Percentiles rank a stretch among this genome's conserved stretches.
These are phyloP conservation scores for Aphelinus atriplicis DNA, from an alignment of 1,140 invertebrate genomes.

Conservation along the genomic window DNA sequence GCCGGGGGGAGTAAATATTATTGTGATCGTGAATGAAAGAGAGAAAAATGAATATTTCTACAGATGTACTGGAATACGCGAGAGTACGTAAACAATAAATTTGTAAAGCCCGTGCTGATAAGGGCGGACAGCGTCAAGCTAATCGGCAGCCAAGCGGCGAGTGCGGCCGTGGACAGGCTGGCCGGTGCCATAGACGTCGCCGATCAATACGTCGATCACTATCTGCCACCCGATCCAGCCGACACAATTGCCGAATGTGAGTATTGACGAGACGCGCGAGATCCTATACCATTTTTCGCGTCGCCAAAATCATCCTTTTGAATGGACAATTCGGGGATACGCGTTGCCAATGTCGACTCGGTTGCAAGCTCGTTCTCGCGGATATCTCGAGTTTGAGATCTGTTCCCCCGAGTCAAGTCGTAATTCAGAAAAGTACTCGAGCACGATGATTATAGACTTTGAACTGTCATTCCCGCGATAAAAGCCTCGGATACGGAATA, in stretches of 20 bases:
- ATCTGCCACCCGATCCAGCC: conserved; percentile 74
- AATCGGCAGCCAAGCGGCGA: conserved; percentile 76
- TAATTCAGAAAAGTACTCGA: no score
- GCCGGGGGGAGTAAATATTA: no score
- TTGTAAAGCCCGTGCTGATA: conserved; percentile 75
- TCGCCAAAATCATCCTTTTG: no score
- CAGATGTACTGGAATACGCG: conserved; percentile 82
- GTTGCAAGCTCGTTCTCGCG: no score
- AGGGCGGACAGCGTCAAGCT: conserved; percentile 81
- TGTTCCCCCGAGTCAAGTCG: no score
- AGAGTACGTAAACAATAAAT: conserved; percentile 74
- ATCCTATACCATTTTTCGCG: no score
- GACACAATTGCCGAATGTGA: conserved; percentile 67
- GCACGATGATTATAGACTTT: no score
- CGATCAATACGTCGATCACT: conserved; percentile 83
- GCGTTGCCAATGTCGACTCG: no score
- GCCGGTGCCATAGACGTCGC: conserved; percentile 78
- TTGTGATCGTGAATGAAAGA: neutral
- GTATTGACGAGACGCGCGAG: neutral
- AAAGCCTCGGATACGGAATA: no score
- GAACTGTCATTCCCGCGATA: no score
- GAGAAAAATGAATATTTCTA: conserved; percentile 31
- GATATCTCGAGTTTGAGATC: no score
- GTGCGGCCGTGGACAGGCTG: conserved; percentile 74
- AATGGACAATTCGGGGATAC: no score